Evolutionary conservation across 2,113 vertebrate species (phyloP), one percentile per base, ranked within the genome.

Genomic region (Elephas maximus): DNA sequence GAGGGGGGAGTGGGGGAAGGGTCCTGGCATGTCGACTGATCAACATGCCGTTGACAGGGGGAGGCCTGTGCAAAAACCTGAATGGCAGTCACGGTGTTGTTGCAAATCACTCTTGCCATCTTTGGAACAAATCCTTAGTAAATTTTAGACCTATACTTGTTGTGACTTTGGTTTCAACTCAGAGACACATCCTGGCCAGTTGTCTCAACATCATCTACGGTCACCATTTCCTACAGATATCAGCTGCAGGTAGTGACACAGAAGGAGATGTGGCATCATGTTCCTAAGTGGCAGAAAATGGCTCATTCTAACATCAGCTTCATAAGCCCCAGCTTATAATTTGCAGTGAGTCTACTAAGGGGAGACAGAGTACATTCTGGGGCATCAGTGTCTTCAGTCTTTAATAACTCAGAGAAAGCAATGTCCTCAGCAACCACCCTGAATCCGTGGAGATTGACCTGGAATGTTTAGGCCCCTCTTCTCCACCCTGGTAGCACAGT

Each of bases 1-100:
- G 0, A 0, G 33, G 30, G 3, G 60, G 28, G 67, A 14, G 9
- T 69, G 30, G 23, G 67, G 2, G 0, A 0, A 30, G 63, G 51
- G 15, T 6, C 41, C 30, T 71, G 30, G n/a, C 67, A 71, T 17
- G 45, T 26, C 3, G 0, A 1, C 0, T 11, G 33, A 5, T 0
- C 6, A 0, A 0, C 1, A 10, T 2, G 12, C 4, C 0, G 12
- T 5, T 0, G 14, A 24, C 18, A 0, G 18, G 24, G 41, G 65
- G 0, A 23, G 2, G 2, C 24, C 74, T n/a, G 65, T 15, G 67
- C 53, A 28, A 73, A 48, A 9, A 33, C 44, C 28, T 28, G 1
- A 48, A 20, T 0, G 67, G 51, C 23, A 85, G 51, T 8, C 26
- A 7, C 41, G 10, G 45, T 51, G 7, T 6, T 2, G 20, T 30